Conservation (phyloP, 2,113 vertebrate genomes). For the Dinomys branickii region DNA sequence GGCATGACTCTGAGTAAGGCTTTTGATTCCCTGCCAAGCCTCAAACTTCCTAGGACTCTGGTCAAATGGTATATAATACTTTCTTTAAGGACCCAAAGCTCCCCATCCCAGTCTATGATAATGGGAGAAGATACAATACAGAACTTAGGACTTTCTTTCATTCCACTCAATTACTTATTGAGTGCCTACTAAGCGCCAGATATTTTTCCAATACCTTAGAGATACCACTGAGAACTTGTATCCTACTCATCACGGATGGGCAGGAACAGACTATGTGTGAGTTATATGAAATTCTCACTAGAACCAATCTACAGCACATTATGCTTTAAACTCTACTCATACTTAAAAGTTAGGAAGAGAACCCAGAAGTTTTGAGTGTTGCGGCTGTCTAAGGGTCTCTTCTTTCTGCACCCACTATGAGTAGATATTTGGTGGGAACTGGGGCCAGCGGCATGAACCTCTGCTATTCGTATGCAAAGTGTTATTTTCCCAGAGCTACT, state of each 20-base stretch:
- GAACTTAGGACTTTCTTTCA: background rate
- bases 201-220: background rate
- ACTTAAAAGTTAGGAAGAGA: background rate
- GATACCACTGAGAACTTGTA: background rate
- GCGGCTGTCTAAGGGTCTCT: background rate
- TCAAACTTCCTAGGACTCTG: background rate
- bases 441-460: background rate
- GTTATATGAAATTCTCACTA: background rate
- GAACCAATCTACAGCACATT: background rate
- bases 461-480: background rate
- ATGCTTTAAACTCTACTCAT: background rate
- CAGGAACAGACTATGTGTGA: background rate
- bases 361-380: background rate
- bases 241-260: background rate
- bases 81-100: background rate
- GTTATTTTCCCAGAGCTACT: background rate
- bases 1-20: background rate
- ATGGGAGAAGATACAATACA: background rate
- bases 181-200: background rate
- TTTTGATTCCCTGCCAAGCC: conserved; percentile 29
- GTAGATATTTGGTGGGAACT: background rate
- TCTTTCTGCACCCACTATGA: background rate
- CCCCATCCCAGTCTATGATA: background rate
- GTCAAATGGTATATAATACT: background rate
- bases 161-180: background rate